Evolutionary conservation across 2,113 vertebrate genomes (phyloP).

Genomic region (Eublepharis macularius): DNA sequence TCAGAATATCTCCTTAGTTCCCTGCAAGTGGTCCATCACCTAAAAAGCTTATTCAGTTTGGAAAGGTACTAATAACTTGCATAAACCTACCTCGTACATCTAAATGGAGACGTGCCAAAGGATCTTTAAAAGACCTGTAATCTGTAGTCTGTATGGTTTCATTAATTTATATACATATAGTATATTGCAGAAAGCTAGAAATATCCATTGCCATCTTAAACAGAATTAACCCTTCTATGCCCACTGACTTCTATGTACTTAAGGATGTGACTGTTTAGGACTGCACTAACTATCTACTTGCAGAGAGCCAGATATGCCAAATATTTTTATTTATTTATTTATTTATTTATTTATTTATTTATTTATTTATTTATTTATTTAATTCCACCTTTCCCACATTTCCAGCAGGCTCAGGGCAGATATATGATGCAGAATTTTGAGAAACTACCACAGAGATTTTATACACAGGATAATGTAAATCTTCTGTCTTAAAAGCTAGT

Average conservation of each 20-base stretch:
- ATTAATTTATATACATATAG: too few relatives aligned
- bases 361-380: too few relatives aligned
- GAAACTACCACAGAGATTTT: not conserved
- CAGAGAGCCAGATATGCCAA: not conserved
- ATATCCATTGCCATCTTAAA: too few relatives aligned
- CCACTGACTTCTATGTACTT: too few relatives aligned
- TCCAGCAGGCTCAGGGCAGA: too few relatives aligned
- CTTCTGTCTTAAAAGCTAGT: not conserved
- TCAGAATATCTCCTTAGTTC: not conserved
- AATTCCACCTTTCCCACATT: too few relatives aligned
- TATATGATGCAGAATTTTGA: not conserved
- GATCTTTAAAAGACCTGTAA: not conserved
- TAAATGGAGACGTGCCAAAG: not conserved
- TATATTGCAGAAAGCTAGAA: too few relatives aligned
- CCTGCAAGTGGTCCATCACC: not conserved
- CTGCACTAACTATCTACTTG: not conserved
- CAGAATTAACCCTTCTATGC: too few relatives aligned
- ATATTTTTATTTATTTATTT: too few relatives aligned
- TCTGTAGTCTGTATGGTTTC: too few relatives aligned
- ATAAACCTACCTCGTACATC: not conserved
- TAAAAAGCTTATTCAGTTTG: not conserved
- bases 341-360: too few relatives aligned
- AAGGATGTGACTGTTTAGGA: not conserved
- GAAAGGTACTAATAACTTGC: not conserved
- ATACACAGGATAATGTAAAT: not conserved